Conservation (phyloP, 1,140 invertebrate genomes). For the Nasonia vitripennis region DNA sequence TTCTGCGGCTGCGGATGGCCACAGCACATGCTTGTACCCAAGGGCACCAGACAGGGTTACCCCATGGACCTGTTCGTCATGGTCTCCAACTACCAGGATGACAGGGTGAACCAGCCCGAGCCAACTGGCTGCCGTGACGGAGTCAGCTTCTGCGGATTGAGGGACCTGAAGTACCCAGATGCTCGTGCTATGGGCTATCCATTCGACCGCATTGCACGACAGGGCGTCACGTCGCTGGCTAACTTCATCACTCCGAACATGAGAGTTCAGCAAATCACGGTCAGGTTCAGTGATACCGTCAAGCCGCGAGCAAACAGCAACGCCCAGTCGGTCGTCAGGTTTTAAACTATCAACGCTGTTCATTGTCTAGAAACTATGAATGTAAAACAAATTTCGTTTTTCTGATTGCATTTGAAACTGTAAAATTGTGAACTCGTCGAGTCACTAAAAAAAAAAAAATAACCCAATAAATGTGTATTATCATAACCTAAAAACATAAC, state of each 20-base stretch:
- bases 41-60: slow-evolving; percentile 82
- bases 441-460: not conserved
- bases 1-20: slow-evolving; percentile 91
- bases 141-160: slow-evolving; percentile 84
- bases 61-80: slow-evolving; percentile 86
- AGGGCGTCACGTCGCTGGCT: slow-evolving; percentile 74
- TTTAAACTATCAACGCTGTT: not conserved
- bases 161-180: slow-evolving; percentile 84
- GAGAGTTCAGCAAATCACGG: slow-evolving; percentile 76
- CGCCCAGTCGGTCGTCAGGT: not conserved
- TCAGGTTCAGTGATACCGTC: slow-evolving; percentile 72
- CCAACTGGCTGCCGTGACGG: slow-evolving; percentile 75
- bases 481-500: not conserved
- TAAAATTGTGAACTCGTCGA: too few species aligned
- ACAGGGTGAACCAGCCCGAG: slow-evolving; percentile 75
- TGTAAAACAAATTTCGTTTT: too few species aligned
- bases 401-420: too few species aligned
- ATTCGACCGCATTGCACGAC: slow-evolving; percentile 80
- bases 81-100: slow-evolving; percentile 84
- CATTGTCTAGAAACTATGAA: too few species aligned
- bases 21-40: slow-evolving; percentile 87
- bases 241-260: slow-evolving; percentile 84
- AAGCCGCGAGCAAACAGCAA: not conserved
- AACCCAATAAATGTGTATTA: not conserved
- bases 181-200: slow-evolving; percentile 85